phyloP scores from a whole-genome alignment of 2,797 vertebrate species.

The Alca torda region DNA sequence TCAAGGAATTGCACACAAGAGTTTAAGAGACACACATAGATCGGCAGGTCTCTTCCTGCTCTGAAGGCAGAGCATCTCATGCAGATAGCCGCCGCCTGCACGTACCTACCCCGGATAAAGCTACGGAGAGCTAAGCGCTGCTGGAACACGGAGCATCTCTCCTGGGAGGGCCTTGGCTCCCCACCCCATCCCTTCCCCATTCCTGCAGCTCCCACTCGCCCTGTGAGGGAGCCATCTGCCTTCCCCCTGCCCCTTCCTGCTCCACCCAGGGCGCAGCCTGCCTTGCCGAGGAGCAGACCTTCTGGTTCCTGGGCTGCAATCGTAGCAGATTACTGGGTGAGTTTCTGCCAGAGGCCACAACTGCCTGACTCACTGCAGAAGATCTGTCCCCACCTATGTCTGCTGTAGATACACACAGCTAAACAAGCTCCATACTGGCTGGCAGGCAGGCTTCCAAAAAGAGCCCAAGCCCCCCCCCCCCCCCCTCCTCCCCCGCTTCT shows the following conservation, averaged over 20 bases:
- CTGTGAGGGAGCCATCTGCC: not conserved
- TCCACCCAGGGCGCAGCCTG: constrained; percentile 50
- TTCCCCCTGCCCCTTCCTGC: constrained; percentile 36
- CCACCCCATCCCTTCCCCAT: constrained; percentile 43
- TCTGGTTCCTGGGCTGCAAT: constrained; percentile 48
- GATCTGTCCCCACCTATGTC: constrained; percentile 54
- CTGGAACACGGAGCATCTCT: not conserved
- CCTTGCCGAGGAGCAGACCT: not conserved
- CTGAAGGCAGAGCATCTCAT: not conserved
- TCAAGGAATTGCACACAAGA: not conserved
- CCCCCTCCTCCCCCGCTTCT: not conserved
- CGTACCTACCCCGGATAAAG: not conserved
- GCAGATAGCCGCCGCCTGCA: not conserved
- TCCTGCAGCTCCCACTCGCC: constrained; percentile 27
- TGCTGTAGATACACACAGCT: constrained; percentile 17
- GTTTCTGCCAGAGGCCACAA: constrained; percentile 59
- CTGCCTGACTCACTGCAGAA: constrained; percentile 50
- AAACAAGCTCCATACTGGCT: not conserved
- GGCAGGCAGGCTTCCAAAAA: not conserved
- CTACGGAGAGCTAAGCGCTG: not conserved
- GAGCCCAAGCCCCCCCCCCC: not conserved
- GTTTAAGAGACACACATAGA: accelerated
- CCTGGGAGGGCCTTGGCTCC: not conserved
- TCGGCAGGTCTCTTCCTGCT: not conserved
- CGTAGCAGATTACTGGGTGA: not conserved